Base-by-base conservation (phyloP, 2,888 invertebrate genomes). In the Tenthredo amoena region DNA sequence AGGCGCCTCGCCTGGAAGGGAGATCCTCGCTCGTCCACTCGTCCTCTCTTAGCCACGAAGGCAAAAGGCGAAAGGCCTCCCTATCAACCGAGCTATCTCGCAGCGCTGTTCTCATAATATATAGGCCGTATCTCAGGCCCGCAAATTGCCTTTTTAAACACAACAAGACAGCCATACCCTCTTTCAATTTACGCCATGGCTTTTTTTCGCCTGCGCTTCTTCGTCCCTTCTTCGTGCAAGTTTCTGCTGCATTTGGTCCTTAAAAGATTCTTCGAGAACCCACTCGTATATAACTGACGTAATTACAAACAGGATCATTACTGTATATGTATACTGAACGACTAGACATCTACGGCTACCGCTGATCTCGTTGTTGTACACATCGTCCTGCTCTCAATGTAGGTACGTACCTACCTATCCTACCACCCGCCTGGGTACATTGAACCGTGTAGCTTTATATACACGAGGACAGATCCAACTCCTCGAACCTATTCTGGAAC, bases 131-230 rank as follows among this genome's bases (percentile, higher is more conserved):
- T 92, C 92, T 92, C 91, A 92, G 89, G 91, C 90, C 90, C 91
- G 92, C 92, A 92, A 93, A 93, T 93, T 92, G 92, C 92, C 92
- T 92, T 92, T 93, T 93, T 92, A 92, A 92, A 92, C 92, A 91
- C 91, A 92, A 92, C 92, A 91, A 92, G 92, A 92, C 85, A 85
- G 85, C 81, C 85, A 72, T 85, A 68, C 85, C 85, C 91, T 91
- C 92, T 92, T 93, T 93, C 93, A 92, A 92, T 93, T 92, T 92
- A 92, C 92, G 91, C 91, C 90, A 88, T 88, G 89, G 90, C 90
- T 89, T 89, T 89, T 83, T 91, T 91, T 91, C 90, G 90, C 90
- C 87, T 88, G 88, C 86, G 86, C 88, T 86, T 83, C 43, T 82
- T 83, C 83, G 71, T 47, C 47, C 68, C 83, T 83, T 83, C 34